Conservation (phyloP, 2,113 vertebrate genomes). For the Pseudorectes ferrugineus region DNA sequence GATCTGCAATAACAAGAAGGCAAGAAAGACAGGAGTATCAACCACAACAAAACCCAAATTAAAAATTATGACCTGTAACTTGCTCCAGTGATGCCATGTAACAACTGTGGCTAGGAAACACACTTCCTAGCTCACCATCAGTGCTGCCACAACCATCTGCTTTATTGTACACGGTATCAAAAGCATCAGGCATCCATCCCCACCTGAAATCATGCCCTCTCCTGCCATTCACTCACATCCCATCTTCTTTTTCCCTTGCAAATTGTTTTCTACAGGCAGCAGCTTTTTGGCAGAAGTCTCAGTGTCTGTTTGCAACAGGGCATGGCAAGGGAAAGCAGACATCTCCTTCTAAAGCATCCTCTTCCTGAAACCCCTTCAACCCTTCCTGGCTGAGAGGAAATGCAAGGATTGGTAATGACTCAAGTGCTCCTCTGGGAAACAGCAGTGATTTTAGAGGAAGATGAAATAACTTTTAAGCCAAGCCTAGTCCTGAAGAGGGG, state of each 20-base stretch:
- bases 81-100: not conserved
- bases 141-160: not conserved
- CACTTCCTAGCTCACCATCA: not conserved
- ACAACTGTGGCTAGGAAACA: not conserved
- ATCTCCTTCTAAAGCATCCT: not conserved
- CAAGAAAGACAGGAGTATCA: not conserved
- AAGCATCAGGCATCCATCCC: not conserved
- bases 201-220: not conserved
- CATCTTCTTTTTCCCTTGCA: not conserved
- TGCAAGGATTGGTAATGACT: constrained; percentile 11
- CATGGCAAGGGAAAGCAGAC: not conserved
- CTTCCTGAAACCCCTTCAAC: constrained; percentile 47
- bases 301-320: not conserved
- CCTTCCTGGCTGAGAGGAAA: constrained; percentile 40
- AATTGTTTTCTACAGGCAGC: not conserved
- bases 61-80: not conserved
- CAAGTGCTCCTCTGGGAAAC: constrained; percentile 51
- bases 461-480: constrained; percentile 46
- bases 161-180: not conserved
- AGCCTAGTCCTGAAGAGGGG: not conserved
- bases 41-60: not conserved
- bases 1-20: not conserved
- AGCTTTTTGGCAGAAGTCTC: not conserved
- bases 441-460: constrained; percentile 28
- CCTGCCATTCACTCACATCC: not conserved